Conservation (phyloP, 1,140 invertebrate genomes). For the Ceratosolen solmsi region DNA sequence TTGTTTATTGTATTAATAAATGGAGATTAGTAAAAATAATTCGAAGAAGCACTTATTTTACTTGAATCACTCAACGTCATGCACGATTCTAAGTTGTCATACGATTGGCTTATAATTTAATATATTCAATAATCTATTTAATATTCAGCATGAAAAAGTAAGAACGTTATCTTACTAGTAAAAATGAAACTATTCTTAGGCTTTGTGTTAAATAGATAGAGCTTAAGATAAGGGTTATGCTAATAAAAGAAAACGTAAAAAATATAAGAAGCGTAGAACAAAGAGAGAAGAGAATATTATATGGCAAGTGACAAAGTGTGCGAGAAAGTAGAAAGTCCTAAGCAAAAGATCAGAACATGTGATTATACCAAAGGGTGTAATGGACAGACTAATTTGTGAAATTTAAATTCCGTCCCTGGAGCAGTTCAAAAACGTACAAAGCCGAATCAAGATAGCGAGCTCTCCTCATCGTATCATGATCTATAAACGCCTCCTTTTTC, state of each 20-base stretch:
- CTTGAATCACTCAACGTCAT: background rate
- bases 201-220: constrained; percentile 47
- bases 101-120: constrained; percentile 19
- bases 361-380: constrained; percentile 69
- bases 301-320: background rate
- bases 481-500: background rate
- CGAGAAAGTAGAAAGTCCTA: constrained; percentile 5
- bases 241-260: constrained; percentile 47
- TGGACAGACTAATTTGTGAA: constrained; percentile 73
- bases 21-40: background rate
- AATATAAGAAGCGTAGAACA: background rate
- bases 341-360: constrained; percentile 22
- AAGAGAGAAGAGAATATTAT: no score
- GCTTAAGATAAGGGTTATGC: constrained; percentile 47
- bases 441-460: background rate
- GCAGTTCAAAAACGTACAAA: constrained; percentile 4
- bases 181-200: background rate
- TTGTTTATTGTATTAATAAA: no score
- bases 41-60: background rate
- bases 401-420: constrained; percentile 71
- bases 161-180: constrained; percentile 6
- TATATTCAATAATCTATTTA: constrained; percentile 44
- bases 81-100: constrained; percentile 15
- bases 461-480: constrained; percentile 14
- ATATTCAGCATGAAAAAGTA: background rate